Evolutionary conservation across 2,113 vertebrate genomes (phyloP), one percentile per base, ranked within the genome.

Genomic region (Reinhardtius hippoglossoides): DNA sequence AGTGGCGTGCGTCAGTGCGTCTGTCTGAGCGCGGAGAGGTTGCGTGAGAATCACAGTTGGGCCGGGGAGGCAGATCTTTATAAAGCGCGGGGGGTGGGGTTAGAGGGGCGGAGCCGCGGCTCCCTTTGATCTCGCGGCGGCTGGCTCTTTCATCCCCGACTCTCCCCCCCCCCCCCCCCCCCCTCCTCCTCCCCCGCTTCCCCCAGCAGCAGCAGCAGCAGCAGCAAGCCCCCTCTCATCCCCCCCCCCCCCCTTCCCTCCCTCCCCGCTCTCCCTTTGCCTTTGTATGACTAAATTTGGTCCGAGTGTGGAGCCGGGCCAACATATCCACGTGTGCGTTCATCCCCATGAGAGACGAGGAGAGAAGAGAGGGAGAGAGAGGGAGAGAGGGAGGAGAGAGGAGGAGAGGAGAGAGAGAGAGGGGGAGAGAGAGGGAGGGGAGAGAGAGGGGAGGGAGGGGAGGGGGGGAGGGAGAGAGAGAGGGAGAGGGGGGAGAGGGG

Each of bases 281-380:
- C 97, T 98, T 97, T 97, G 96, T 98, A 96, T 96, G 96, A 96
- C 96, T 97, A 98, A 96, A 97, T 97, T 97, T 97, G 97, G 97
- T 93, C 93, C 94, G 95, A 95, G 95, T 91, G 90, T 97, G 97
- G 96, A 97, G 92, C 87, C 76, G 89, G 88, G 96, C 96, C 96
- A 97, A 95, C 91, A 95, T 96, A 96, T 96, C 96, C 97, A 98
- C 96, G 97, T 97, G 97, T 96, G 95, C 96, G 93, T 94, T 93
- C 94, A 95, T 97, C 97, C 97, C 96, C 97, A 98, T 97, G 97
- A 97, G 96, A 93, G 87, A 93, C 86, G n/a, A n/a, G n/a, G n/a
- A 73, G 89, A 72, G 92, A 92, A 92, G 93, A 87, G 74, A 88
- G 93, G 89, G 95, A 35, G 77, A 40, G 57, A 54, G 55, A 10